These are phyloP conservation scores for Eilema depressum DNA, from an alignment of 2,888 invertebrate genomes.

Conservation along the genomic window DNA sequence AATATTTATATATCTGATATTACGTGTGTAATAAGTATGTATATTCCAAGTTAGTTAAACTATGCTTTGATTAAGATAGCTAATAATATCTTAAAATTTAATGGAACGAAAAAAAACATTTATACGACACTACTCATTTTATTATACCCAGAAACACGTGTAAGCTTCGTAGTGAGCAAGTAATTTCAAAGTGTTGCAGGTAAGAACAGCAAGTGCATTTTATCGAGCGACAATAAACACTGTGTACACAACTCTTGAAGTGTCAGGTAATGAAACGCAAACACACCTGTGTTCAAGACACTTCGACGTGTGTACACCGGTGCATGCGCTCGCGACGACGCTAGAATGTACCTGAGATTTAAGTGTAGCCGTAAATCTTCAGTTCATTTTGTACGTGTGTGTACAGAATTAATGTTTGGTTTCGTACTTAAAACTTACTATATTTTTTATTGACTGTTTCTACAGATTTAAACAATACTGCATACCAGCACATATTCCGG, in stretches of 20 bases:
- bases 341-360: slow-evolving; percentile 3
- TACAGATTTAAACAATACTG: too few species aligned
- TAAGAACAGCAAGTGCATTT: slow-evolving; percentile 8
- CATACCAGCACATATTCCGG: too few species aligned
- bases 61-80: neutral
- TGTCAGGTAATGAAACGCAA: slow-evolving; percentile 69
- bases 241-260: slow-evolving; percentile 29
- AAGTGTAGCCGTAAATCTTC: neutral
- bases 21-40: neutral
- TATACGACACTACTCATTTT: neutral
- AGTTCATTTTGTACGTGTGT: neutral
- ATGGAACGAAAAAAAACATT: neutral
- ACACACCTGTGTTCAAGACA: slow-evolving; percentile 65
- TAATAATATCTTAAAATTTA: neutral
- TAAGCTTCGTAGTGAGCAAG: slow-evolving; percentile 8
- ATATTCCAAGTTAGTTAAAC: neutral
- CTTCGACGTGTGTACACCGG: slow-evolving; percentile 51
- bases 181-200: slow-evolving; percentile 16
- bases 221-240: slow-evolving; percentile 37
- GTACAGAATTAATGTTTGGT: neutral
- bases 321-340: slow-evolving; percentile 42
- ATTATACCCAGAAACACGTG: neutral
- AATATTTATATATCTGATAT: neutral
- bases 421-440: neutral
- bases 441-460: neutral